Evolutionary conservation across 2,888 invertebrate genomes (phyloP).

Genomic region (Drosophila maculinotata): DNA sequence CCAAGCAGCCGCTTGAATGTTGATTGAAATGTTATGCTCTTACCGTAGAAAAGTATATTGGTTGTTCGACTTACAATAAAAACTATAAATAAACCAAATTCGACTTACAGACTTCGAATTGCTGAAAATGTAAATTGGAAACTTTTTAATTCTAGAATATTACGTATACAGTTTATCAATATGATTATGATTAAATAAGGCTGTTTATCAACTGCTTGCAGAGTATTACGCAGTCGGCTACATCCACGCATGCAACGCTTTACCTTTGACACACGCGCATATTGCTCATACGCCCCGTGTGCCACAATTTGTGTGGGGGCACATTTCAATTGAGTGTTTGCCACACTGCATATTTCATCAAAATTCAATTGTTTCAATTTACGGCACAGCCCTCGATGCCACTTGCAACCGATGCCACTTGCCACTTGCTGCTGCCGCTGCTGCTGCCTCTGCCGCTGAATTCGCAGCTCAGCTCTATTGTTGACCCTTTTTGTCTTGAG

Average conservation of each 20-base stretch:
- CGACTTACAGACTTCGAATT: no score
- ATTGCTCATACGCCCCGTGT: slow-evolving; percentile 1
- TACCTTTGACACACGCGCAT: neutral
- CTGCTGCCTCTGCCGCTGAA: slow-evolving; percentile 7
- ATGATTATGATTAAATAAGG: no score
- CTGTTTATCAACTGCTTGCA: neutral
- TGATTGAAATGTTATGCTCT: slow-evolving; percentile 48
- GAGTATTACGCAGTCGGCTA: neutral
- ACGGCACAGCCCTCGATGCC: slow-evolving; percentile 25
- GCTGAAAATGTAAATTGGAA: no score
- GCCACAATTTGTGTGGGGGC: neutral
- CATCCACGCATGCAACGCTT: neutral
- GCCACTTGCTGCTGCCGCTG: slow-evolving; percentile 35
- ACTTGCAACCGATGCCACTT: slow-evolving; percentile 57
- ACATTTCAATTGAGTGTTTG: slow-evolving; percentile 56
- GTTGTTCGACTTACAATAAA: neutral
- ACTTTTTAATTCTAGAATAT: no score
- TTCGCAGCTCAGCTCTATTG: slow-evolving; percentile 51
- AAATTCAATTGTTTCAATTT: slow-evolving; percentile 77
- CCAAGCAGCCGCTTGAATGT: slow-evolving; percentile 39
- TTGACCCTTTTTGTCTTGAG: slow-evolving; percentile 77
- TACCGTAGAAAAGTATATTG: neutral
- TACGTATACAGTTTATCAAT: no score
- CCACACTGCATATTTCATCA: slow-evolving; percentile 66
- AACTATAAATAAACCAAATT: no score